Conservation (phyloP, 2,113 vertebrate genomes). For the Brachypodius melanocephalos region DNA sequence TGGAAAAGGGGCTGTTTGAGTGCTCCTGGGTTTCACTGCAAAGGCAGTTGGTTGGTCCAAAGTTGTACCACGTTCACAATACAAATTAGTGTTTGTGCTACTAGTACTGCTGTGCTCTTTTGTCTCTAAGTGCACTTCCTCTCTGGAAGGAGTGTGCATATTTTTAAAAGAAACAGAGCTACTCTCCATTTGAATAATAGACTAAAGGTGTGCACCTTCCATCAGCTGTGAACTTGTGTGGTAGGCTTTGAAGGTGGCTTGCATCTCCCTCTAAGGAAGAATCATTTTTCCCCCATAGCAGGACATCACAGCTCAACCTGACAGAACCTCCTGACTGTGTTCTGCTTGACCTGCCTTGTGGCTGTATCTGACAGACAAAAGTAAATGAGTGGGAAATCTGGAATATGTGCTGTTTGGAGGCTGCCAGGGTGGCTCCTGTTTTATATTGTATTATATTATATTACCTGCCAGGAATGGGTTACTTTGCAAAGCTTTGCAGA, state of each 20-base stretch:
- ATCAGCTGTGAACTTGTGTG: background rate
- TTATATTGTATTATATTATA: background rate
- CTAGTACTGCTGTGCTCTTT: background rate
- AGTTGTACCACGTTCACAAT: rapidly evolving
- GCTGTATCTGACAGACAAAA: background rate
- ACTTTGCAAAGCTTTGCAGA: background rate
- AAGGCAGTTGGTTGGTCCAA: background rate
- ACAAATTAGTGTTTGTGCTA: background rate
- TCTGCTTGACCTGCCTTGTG: background rate
- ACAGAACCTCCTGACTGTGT: background rate
- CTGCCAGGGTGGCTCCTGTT: background rate
- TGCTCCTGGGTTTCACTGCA: background rate
- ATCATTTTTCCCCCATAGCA: background rate
- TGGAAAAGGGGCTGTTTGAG: background rate
- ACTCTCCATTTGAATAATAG: background rate
- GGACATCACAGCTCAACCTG: background rate
- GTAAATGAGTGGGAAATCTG: background rate
- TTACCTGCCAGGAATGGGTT: background rate
- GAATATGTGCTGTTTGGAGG: background rate
- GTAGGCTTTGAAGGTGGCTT: background rate
- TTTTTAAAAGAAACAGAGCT: background rate
- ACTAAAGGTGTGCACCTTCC: background rate
- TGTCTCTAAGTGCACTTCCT: background rate
- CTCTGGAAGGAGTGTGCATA: background rate
- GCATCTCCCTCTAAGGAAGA: background rate